A percentile compares a stretch with the other conserved stretches of the same genome.
phyloP scores from a whole-genome alignment of 2,113 vertebrate species.

The Acrocephalus kingi region DNA sequence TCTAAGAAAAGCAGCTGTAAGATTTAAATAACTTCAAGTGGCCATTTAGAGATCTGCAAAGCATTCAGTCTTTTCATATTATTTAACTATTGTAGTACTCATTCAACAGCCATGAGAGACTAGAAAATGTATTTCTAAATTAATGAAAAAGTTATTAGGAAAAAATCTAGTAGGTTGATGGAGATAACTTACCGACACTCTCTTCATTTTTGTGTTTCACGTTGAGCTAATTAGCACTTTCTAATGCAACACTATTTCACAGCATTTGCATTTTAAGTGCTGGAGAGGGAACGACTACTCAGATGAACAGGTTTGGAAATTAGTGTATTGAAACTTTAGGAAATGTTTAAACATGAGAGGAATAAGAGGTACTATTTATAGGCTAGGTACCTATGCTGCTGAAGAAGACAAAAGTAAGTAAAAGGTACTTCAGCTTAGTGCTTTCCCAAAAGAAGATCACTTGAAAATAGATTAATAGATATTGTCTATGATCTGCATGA shows the following conservation, averaged over 20 bases:
- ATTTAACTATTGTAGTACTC: neutral
- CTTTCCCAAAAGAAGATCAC: neutral
- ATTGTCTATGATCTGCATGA: neutral
- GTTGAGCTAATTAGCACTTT: neutral
- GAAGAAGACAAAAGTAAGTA: neutral
- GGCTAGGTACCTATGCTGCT: neutral
- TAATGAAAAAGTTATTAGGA: neutral
- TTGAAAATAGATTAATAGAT: neutral
- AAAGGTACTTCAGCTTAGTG: neutral
- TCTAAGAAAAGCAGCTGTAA: neutral
- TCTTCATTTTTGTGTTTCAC: neutral
- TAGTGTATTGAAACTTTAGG: neutral
- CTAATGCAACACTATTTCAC: neutral
- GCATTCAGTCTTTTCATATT: neutral
- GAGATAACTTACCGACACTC: neutral
- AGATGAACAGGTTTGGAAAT: neutral
- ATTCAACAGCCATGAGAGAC: neutral
- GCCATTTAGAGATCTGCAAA: neutral
- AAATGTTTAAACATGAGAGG: neutral
- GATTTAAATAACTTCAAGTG: slow-evolving; percentile 17
- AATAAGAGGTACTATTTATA: neutral
- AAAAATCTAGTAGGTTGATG: neutral
- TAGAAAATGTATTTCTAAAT: neutral
- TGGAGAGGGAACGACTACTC: neutral
- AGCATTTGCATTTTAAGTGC: neutral